Evolutionary conservation across 2,113 vertebrate genomes (phyloP), one percentile per base, ranked within the genome.

Genomic region (Phylloscopus trochilus): DNA sequence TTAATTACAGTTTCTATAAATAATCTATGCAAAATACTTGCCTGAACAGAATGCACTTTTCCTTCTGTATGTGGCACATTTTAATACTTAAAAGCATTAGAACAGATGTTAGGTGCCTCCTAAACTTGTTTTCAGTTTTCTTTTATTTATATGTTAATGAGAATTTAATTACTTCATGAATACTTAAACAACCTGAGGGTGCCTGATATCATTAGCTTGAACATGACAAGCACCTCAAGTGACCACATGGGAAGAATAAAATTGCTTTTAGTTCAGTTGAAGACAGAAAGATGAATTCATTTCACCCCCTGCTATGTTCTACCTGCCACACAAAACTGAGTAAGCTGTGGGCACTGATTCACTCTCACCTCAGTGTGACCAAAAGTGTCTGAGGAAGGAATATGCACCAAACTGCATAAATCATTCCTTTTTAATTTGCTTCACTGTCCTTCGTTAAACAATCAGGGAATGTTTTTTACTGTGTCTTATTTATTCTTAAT

Each of bases 121-220:
- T 98, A 98, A 98, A 98, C 97, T 98, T 98, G 97, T 98, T 98
- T 98, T 97, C 97, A 92, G 97, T 98, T 98, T 98, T 98, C 97
- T 98, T 98, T 98, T 98, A 98, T 98, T 98, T 98, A 98, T 98
- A 98, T 98, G 98, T 98, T 98, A 98, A 99, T 99, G 98, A 98
- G 98, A 98, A 98, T 98, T 98, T 99, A 98, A 98, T 98, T 98
- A 98, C 98, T 98, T 98, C 96, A 98, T 98, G 98, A 98, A 98
- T 98, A 98, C 98, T 98, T 98, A 98, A 98, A 98, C 98, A 98
- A 98, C 97, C 97, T 98, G 97, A 98, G 98, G 97, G 97, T 98
- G 97, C 97, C 98, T 98, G 98, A 98, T 98, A 98, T 98, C 98
- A 98, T 98, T 98, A 98, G 96, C 96, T 97, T 96, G 97, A 98